Evolutionary conservation across 53 echinoderm and acorn worm species (phyloP), one percentile per base, ranked within the genome.

Genomic region (Holothuria leucospilota): DNA sequence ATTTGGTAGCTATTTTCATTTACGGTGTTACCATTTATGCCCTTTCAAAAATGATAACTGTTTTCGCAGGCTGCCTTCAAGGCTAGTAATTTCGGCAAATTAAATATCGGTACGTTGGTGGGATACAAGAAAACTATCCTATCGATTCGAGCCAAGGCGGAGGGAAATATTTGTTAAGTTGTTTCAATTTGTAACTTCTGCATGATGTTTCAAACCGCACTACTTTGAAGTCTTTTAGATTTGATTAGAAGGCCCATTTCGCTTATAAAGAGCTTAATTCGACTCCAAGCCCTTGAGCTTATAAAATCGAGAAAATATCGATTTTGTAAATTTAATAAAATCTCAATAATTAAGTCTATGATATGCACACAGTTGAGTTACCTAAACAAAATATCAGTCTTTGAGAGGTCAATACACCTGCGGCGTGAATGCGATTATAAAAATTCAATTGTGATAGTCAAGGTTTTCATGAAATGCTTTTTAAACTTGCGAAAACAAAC

Each of bases 41-140:
- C 75, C 49, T 51, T 75, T 75, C 75, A 49, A 75, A 75, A 51
- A 75, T 75, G 75, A 75, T 75, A 75, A 46, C 75, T 75, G 52
- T 75, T 75, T 75, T 75, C 40, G 75, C 75, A 51, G 75, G 12
- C 75, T 75, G 15, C 20, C 75, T 75, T 53, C 75, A 49, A 75
- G 75, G 75, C 51, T 75, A 52, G 52, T 75, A 75, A 75, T 75
- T 75, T 75, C 11, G 52, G 51, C 75, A 75, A 75, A 75, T 75
- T 75, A 75, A 75, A 51, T 75, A 46, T 49, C 28, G 51, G 27
- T 52, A 13, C 15, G 21, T 51, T 52, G 75, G 49, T 74, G 40
- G 49, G 34, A 40, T 9, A 18, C 10, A 42, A 29, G 46, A 49
- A 71, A 74, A 46, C 74, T 46, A 12, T 51, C 49, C 23, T 74